A percentile compares a stretch with the other conserved stretches of the same genome.
phyloP scores from a whole-genome alignment of 1,140 invertebrate genomes.

The Pemphigus obesinymphae region DNA sequence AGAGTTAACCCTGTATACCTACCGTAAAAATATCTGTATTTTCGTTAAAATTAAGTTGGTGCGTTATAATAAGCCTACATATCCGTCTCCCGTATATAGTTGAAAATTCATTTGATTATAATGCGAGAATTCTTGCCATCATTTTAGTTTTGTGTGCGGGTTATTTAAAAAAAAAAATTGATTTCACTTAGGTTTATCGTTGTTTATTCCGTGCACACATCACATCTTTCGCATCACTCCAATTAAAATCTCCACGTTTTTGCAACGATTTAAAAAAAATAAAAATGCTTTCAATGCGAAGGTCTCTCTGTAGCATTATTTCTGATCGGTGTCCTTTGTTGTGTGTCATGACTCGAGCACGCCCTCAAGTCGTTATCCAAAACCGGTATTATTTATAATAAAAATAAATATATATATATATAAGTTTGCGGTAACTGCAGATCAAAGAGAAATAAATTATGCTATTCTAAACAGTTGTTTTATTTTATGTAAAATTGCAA shows the following conservation, averaged over 20 bases:
- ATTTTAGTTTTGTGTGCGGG: neutral
- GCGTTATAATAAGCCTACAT: no score
- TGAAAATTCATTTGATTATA: neutral
- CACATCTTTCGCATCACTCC: neutral
- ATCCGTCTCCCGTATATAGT: no score
- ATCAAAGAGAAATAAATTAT: constrained; percentile 17
- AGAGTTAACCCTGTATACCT: no score
- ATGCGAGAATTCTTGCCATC: neutral
- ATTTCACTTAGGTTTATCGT: neutral
- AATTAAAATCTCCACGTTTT: constrained; percentile 4
- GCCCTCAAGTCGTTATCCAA: neutral
- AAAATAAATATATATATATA: no score
- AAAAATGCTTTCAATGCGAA: neutral
- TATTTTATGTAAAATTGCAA: neutral
- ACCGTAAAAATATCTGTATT: no score
- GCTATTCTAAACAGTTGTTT: neutral
- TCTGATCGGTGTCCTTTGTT: constrained; percentile 13
- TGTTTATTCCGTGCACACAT: neutral
- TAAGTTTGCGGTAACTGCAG: neutral
- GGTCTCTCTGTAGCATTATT: neutral
- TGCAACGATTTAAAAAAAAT: neutral
- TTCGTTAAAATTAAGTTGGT: no score
- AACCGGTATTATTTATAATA: constrained; percentile 29
- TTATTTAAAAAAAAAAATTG: neutral
- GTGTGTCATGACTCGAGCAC: neutral